A percentile compares a stretch with the other conserved stretches of the same genome.
These are phyloP conservation scores for Subanguina moxae DNA, from an alignment of 1,140 invertebrate species.

Conservation along the genomic window DNA sequence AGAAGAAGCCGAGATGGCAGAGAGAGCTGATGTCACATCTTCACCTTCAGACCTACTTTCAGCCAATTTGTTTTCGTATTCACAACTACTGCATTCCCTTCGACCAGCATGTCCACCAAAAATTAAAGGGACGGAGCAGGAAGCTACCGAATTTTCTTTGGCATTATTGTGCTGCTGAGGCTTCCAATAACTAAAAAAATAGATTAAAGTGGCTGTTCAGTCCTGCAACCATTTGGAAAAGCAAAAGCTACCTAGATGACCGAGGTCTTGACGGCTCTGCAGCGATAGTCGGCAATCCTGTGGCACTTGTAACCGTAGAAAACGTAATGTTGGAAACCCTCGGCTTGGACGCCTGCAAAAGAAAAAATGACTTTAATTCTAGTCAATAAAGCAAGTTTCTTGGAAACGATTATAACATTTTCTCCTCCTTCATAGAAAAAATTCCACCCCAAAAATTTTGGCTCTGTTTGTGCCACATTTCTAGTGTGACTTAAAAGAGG, in stretches of 20 bases:
- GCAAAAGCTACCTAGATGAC: conserved; percentile 45
- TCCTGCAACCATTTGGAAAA: conserved; percentile 30
- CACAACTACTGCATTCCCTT: too few species aligned
- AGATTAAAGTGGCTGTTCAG: too few species aligned
- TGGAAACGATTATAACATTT: neutral
- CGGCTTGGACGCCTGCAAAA: conserved; percentile 55
- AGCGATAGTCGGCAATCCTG: conserved; percentile 56
- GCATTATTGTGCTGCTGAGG: neutral
- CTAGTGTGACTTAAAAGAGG: too few species aligned
- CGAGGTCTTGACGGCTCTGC: conserved; percentile 54
- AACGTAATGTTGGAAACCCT: conserved; percentile 58
- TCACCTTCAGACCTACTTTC: too few species aligned
- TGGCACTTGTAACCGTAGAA: conserved; percentile 55
- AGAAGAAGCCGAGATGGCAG: too few species aligned
- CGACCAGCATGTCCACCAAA: conserved; percentile 2
- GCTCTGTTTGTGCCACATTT: too few species aligned
- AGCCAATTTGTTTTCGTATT: too few species aligned
- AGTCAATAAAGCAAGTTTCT: neutral
- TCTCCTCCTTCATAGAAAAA: neutral
- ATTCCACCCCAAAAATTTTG: too few species aligned
- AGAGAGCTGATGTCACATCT: too few species aligned
- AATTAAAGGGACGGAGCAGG: neutral
- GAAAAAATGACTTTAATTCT: neutral
- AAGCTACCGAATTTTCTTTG: too few species aligned
- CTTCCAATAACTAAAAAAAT: conserved; percentile 12